Conservation (phyloP, 2,888 invertebrate species). For the Amblyteles armatorius region DNA sequence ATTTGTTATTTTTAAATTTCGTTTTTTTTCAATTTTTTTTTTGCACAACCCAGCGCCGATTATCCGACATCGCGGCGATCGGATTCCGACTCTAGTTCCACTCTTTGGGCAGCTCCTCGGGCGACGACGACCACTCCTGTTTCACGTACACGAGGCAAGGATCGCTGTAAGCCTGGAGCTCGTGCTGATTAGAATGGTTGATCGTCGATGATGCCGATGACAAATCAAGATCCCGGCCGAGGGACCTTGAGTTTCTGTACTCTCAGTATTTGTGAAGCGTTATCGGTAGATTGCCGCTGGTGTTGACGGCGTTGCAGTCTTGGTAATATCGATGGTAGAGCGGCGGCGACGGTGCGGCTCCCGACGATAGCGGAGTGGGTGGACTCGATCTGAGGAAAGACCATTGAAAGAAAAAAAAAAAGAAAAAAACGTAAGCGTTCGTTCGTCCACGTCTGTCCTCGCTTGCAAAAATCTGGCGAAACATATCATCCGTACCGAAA, state of each 20-base stretch:
- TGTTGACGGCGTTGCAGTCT: conserved; percentile 83
- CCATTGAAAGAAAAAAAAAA: conserved; percentile 16
- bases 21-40: conserved; percentile 54
- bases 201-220: conserved; percentile 35
- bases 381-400: conserved; percentile 81
- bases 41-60: conserved; percentile 63
- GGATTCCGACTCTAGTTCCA: conserved; percentile 75
- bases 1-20: neutral
- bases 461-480: neutral
- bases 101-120: conserved; percentile 80
- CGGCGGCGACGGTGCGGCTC: conserved; percentile 82
- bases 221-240: conserved; percentile 78
- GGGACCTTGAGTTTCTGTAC: conserved; percentile 83
- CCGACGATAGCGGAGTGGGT: conserved; percentile 81
- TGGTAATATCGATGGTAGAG: conserved; percentile 82
- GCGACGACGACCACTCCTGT: conserved; percentile 81
- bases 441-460: neutral
- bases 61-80: conserved; percentile 49
- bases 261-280: conserved; percentile 84
- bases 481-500: neutral
- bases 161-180: conserved; percentile 73
- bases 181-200: conserved; percentile 67
- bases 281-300: conserved; percentile 83
- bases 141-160: conserved; percentile 81
- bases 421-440: neutral